phyloP scores from a whole-genome alignment of 92 coral and sea anemone genomes.

The Metridium senile region DNA sequence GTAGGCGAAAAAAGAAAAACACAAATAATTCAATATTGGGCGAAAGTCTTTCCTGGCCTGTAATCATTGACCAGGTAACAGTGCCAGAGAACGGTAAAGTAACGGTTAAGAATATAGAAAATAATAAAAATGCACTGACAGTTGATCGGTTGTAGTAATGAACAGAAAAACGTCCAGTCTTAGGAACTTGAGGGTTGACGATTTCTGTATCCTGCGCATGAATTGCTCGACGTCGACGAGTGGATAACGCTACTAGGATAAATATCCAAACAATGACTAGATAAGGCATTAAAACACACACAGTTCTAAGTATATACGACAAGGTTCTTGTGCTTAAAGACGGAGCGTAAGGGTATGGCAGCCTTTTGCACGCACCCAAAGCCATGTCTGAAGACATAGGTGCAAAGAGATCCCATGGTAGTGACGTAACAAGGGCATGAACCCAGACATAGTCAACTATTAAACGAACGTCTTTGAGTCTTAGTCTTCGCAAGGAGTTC shows the following conservation, averaged over 20 bases:
- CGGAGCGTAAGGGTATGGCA: constrained; percentile 50
- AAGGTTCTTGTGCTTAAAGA: constrained; percentile 32
- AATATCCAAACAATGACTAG: constrained; percentile 37
- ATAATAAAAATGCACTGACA: constrained; percentile 58
- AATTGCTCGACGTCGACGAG: constrained; percentile 57
- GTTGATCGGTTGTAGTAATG: constrained; percentile 57
- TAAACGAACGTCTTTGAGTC: constrained; percentile 25
- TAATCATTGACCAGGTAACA: constrained; percentile 41
- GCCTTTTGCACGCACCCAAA: constrained; percentile 7
- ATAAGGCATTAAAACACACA: constrained; percentile 53
- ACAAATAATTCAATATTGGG: constrained; percentile 31
- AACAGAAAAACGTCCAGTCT: constrained; percentile 48
- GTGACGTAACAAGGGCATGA: constrained; percentile 44
- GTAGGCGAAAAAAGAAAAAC: constrained; percentile 53
- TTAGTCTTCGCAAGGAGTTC: constrained; percentile 43
- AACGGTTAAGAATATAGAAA: constrained; percentile 41
- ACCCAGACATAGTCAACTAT: constrained; percentile 59
- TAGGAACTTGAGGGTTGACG: constrained; percentile 7
- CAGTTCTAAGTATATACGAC: constrained; percentile 34
- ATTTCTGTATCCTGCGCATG: constrained; percentile 31
- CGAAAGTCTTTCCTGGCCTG: constrained; percentile 11
- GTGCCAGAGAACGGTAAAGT: constrained; percentile 56
- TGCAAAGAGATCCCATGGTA: constrained; percentile 58
- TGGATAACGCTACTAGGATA: constrained; percentile 45
- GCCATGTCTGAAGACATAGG: constrained; percentile 5